A percentile compares a stretch with the other conserved stretches of the same genome.
Conservation (phyloP, 2,888 invertebrate species). For the Malachius bipustulatus region DNA sequence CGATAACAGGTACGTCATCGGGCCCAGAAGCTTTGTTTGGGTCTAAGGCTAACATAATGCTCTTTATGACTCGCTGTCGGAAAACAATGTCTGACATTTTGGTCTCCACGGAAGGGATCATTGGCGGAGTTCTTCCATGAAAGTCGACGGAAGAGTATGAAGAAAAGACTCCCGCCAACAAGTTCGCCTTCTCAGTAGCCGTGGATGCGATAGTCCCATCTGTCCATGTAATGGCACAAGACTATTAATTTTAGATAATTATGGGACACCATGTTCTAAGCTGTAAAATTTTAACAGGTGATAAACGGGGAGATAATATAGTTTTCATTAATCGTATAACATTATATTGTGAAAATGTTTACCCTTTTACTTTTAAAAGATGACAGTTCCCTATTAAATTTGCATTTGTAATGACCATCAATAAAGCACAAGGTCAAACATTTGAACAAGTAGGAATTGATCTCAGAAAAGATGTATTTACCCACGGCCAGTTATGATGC, state of each 20-base stretch:
- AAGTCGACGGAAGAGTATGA: too few species aligned
- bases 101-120: too few species aligned
- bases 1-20: too few species aligned
- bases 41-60: too few species aligned
- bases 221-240: slow-evolving; percentile 18
- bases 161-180: too few species aligned
- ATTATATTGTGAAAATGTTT: slow-evolving; percentile 11
- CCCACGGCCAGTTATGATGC: slow-evolving; percentile 14
- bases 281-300: slow-evolving; percentile 9
- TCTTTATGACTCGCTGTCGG: too few species aligned
- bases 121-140: too few species aligned
- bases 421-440: slow-evolving; percentile 15
- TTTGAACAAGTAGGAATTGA: slow-evolving; percentile 12
- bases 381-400: slow-evolving; percentile 14
- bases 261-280: slow-evolving; percentile 6
- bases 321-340: slow-evolving; percentile 12
- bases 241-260: slow-evolving; percentile 8
- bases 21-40: too few species aligned
- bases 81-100: too few species aligned
- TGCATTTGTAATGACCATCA: slow-evolving; percentile 13
- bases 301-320: slow-evolving; percentile 5
- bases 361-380: slow-evolving; percentile 11
- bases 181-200: too few species aligned
- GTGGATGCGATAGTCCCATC: too few species aligned
- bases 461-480: slow-evolving; percentile 10